Evolutionary conservation across 2,888 invertebrate species (phyloP), one percentile per base, ranked within the genome.

Genomic region (Cataglyphis albicans): DNA sequence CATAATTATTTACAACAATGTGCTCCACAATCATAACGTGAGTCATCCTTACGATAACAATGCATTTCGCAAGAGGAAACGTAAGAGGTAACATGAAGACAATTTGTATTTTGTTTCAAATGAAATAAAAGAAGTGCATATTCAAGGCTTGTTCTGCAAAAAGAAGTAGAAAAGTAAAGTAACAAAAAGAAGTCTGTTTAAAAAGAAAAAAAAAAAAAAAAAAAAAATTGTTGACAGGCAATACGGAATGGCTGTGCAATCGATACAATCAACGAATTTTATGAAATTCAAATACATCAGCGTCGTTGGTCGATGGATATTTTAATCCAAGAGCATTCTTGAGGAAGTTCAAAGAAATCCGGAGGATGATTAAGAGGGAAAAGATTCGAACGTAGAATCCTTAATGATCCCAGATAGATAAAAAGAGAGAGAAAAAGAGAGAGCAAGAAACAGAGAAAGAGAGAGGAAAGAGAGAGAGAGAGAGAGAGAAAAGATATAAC

Each of bases 241-340:
- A 67, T 9, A n/a, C 3, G 5, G n/a, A 81, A 44, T 41, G 38
- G 65, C 35, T 12, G 25, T 18, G 6, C 6, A 7, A 18, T 10
- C 15, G 38, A 44, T 10, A 25, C 44, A 55, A 82, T 29, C 29
- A 29, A 29, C 29, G 29, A 29, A 2, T 57, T 82, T 82, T 59
- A 76, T 78, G 55, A 81, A 81, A 74, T 63, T 81, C 55, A 55
- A 81, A 73, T 10, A 57, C 9, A 21, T 21, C 18, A 38, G 21
- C 74, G 41, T 48, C 21, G 73, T 52, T 29, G 44, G 32, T 72
- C 52, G 35, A 81, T 83, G 81, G 81, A 83, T 81, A 83, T 83
- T 81, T 83, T 81, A 83, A 81, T 73, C 29, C 55, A 7, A 25
- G 7, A 61, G 48, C 55, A 48, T 48, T 57, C 41, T 65, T 59